Evolutionary conservation across 2,113 vertebrate species (phyloP).

Genomic region (Psittacara wagleri): DNA sequence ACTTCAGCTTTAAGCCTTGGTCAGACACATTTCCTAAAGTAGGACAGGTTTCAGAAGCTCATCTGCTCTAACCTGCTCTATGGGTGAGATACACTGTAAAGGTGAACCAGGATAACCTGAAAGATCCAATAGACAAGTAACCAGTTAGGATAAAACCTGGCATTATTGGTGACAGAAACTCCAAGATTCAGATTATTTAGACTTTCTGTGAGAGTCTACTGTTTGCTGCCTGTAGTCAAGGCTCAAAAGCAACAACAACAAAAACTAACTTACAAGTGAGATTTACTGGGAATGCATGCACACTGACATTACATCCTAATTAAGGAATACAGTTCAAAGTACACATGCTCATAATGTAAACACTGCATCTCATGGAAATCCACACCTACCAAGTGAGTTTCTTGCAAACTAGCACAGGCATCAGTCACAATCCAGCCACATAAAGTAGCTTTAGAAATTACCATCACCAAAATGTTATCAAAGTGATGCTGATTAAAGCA

Average conservation of each 20-base stretch:
- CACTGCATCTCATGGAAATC: not conserved
- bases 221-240: not conserved
- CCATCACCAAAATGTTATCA: not conserved
- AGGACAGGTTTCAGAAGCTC: not conserved
- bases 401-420: not conserved
- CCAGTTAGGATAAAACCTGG: not conserved
- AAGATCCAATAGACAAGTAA: not conserved
- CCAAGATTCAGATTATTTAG: not conserved
- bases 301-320: not conserved
- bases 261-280: not conserved
- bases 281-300: conserved; percentile 2
- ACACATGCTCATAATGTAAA: not conserved
- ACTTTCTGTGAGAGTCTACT: not conserved
- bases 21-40: not conserved
- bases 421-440: not conserved
- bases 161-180: not conserved
- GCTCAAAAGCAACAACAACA: not conserved
- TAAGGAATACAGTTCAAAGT: conserved; percentile 42
- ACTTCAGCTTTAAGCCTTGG: not conserved
- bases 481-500: not conserved
- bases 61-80: not conserved
- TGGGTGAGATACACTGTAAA: not conserved
- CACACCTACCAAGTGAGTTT: conserved; percentile 8
- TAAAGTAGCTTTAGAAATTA: not conserved
- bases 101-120: not conserved